phyloP scores from a whole-genome alignment of 2,888 invertebrate species.

The Pachliopta kotzebuea region DNA sequence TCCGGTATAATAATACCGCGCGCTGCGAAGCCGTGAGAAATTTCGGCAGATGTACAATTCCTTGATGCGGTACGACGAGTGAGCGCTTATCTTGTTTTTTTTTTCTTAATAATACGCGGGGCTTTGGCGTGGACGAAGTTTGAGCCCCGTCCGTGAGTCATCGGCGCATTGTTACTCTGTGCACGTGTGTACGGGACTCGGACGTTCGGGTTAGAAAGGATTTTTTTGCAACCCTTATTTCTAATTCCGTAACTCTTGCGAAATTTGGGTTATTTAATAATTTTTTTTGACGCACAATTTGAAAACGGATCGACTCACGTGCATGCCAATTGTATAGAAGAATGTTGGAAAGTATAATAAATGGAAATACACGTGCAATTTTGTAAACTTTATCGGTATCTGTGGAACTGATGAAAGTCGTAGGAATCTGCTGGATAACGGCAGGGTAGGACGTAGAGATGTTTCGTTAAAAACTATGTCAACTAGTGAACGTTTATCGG shows the following conservation, averaged over 20 bases:
- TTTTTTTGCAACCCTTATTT: conserved; percentile 75
- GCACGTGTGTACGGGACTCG: conserved; percentile 71
- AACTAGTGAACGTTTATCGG: too few species aligned
- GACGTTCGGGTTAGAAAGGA: conserved; percentile 76
- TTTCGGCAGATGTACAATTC: conserved; percentile 81
- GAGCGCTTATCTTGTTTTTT: conserved; percentile 75
- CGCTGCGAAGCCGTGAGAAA: conserved; percentile 75
- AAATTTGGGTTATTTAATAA: conserved; percentile 74
- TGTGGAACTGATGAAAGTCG: too few species aligned
- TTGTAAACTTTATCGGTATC: background rate
- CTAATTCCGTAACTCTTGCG: conserved; percentile 79
- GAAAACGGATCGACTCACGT: conserved; percentile 44
- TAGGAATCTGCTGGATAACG: too few species aligned
- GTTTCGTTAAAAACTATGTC: too few species aligned
- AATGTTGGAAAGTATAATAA: conserved; percentile 39
- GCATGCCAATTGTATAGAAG: conserved; percentile 45
- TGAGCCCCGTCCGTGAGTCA: conserved; percentile 68
- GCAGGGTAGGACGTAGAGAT: too few species aligned
- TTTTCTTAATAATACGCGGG: conserved; percentile 67
- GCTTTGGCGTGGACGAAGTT: conserved; percentile 62
- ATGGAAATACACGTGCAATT: conserved; percentile 10
- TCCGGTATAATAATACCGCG: conserved; percentile 72
- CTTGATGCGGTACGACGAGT: conserved; percentile 74
- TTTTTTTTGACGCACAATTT: conserved; percentile 43
- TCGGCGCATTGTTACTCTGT: conserved; percentile 66